Evolutionary conservation across 1,140 invertebrate genomes (phyloP).

Genomic region (Diachasmimorpha longicaudata): DNA sequence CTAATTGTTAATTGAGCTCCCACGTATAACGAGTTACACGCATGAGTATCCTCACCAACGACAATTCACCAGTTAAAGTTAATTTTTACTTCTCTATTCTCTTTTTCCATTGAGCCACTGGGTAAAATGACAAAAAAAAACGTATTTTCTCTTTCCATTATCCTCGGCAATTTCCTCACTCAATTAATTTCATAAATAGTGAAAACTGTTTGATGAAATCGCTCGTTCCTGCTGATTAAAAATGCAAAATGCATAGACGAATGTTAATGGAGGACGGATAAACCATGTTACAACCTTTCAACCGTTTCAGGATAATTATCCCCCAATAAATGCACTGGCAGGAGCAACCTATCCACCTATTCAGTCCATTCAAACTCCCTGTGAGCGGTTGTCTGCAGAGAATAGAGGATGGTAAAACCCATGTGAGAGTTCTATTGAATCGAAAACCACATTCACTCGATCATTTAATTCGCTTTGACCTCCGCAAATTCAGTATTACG

Average conservation of each 20-base stretch:
- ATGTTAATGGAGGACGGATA: background rate
- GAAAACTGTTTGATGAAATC: background rate
- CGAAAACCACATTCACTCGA: slow-evolving; percentile 4
- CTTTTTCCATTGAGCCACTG: background rate
- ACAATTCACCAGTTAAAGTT: background rate
- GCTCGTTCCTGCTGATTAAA: background rate
- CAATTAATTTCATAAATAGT: background rate
- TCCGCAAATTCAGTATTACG: background rate
- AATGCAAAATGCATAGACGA: background rate
- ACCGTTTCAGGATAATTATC: background rate
- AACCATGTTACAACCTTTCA: background rate
- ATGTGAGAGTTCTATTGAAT: background rate
- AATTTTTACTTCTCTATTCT: background rate
- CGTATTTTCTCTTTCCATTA: background rate
- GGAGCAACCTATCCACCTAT: background rate
- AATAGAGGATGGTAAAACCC: background rate
- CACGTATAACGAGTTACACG: background rate
- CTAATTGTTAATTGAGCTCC: slow-evolving; percentile 7
- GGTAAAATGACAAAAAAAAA: background rate
- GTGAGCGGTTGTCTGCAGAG: background rate
- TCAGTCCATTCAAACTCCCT: background rate
- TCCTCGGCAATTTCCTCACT: background rate
- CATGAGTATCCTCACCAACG: background rate
- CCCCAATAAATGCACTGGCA: background rate
- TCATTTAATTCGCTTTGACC: slow-evolving; percentile 4